phyloP scores from a whole-genome alignment of 2,888 invertebrate genomes.

The Seira sanloemensis region DNA sequence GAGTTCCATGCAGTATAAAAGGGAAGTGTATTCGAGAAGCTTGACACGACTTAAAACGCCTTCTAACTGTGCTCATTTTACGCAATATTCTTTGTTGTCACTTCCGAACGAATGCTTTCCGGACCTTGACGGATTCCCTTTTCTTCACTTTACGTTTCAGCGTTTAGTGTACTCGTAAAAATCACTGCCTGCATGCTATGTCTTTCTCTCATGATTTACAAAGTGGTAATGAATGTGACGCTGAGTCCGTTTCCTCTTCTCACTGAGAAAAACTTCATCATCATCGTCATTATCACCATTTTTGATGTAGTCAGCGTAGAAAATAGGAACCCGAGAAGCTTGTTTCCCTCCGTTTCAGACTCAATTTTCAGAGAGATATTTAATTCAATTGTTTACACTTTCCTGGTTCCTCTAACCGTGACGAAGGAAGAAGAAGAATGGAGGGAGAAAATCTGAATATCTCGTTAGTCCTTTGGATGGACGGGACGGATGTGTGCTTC shows the following conservation, averaged over 20 bases:
- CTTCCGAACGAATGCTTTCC: not conserved
- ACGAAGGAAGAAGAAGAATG: not conserved
- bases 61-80: not conserved
- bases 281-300: not conserved
- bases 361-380: conserved; percentile 16
- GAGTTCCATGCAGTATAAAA: not conserved
- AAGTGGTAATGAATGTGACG: not conserved
- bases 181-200: not conserved
- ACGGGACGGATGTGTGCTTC: not conserved
- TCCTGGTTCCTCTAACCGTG: not conserved
- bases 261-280: not conserved
- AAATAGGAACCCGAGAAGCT: not conserved
- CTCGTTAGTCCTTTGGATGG: not conserved
- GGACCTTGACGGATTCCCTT: not conserved
- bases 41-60: not conserved
- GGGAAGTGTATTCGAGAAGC: not conserved
- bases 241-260: not conserved
- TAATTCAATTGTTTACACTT: conserved; percentile 28
- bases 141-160: not conserved
- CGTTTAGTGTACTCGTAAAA: not conserved
- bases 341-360: not conserved
- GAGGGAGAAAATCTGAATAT: not conserved
- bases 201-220: not conserved
- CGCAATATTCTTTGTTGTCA: not conserved
- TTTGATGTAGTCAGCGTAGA: not conserved